Evolutionary conservation across 2,113 vertebrate genomes (phyloP).

Genomic region (Phylloscopus whistleri): DNA sequence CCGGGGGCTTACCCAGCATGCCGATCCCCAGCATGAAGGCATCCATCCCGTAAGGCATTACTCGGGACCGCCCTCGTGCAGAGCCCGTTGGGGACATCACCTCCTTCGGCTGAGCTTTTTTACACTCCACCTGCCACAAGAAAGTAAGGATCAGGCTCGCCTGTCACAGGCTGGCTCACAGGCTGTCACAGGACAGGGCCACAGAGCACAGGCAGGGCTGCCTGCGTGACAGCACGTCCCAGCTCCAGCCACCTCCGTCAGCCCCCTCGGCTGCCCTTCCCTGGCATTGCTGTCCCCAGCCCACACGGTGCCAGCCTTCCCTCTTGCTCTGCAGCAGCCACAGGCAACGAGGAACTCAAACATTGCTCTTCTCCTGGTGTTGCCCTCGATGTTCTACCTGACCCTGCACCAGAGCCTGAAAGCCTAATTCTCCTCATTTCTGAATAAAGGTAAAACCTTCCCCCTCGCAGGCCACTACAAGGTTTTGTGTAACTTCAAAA

Average conservation of each 20-base stretch:
- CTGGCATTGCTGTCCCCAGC: neutral
- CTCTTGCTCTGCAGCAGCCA: neutral
- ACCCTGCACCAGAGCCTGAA: neutral
- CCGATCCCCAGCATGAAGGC: constrained; percentile 99
- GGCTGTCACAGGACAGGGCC: neutral
- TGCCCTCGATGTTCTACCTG: neutral
- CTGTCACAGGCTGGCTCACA: neutral
- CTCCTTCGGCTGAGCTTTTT: constrained; percentile 99
- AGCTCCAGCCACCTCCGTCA: rapidly evolving
- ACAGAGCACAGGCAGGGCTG: neutral
- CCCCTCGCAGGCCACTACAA: neutral
- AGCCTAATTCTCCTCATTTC: neutral
- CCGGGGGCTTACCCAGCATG: constrained; percentile 90
- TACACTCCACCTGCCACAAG: constrained; percentile 93
- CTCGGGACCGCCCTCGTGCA: constrained; percentile 92
- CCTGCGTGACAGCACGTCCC: neutral
- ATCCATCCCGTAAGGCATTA: constrained; percentile 99
- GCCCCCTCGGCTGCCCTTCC: rapidly evolving
- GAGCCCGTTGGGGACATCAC: constrained; percentile 99
- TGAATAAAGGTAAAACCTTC: neutral
- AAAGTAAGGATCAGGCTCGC: neutral
- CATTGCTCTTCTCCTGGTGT: neutral
- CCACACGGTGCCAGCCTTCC: neutral
- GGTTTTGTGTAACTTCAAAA: neutral
- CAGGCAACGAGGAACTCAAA: neutral